These are phyloP conservation scores for Semnopithecus entellus DNA, from an alignment of 2,113 vertebrate genomes.

Conservation along the genomic window DNA sequence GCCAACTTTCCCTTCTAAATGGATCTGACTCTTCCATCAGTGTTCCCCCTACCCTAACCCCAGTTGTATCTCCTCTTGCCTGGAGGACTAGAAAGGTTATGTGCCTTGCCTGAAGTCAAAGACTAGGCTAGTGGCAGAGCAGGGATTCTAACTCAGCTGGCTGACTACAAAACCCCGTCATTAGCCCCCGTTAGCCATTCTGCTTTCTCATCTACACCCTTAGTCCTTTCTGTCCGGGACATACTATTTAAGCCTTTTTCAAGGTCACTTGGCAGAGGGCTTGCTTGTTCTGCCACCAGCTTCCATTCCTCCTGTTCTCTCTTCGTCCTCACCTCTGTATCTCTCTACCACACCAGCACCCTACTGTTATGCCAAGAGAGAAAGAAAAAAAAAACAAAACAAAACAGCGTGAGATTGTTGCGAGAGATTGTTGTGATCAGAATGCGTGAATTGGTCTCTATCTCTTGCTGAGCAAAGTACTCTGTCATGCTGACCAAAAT, in stretches of 20 bases:
- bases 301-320: not conserved
- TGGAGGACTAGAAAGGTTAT: not conserved
- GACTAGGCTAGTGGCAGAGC: not conserved
- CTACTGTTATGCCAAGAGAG: not conserved
- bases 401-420: not conserved
- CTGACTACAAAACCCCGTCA: not conserved
- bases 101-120: not conserved
- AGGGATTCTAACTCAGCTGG: not conserved
- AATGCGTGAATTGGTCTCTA: not conserved
- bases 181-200: not conserved
- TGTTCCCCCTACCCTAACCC: not conserved
- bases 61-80: not conserved
- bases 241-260: not conserved
- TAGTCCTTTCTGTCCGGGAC: not conserved
- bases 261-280: not conserved
- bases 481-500: not conserved
- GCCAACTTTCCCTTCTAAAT: not conserved
- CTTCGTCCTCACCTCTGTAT: too few species aligned
- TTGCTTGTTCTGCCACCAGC: not conserved
- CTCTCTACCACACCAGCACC: not conserved
- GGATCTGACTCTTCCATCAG: not conserved
- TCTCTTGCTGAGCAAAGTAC: not conserved
- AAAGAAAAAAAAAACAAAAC: not conserved
- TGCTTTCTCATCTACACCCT: accelerated
- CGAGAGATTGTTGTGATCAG: not conserved